Evolutionary conservation across 2,888 invertebrate genomes (phyloP), one percentile per base, ranked within the genome.

Genomic region (Ernsta delagoae): DNA sequence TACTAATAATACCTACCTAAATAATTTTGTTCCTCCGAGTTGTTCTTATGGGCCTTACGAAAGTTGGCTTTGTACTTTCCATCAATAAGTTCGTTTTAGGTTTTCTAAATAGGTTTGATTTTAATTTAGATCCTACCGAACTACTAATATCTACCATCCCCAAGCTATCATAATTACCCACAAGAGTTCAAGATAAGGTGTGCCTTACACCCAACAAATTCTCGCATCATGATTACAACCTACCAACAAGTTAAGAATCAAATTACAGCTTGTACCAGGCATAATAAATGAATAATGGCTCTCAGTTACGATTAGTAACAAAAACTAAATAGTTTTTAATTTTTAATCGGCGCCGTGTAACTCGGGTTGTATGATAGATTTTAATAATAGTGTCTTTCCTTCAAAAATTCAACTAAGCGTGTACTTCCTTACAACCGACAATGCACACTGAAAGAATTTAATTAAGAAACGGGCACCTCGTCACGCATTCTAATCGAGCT

Each of bases 401-500:
- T 67, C 66, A 67, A 67, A 60, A 43, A 67, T 60, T 43, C 60
- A 67, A 67, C 66, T 67, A 60, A 67, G 43, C 66, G 66, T 67
- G 45, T 66, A 66, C 39, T 65, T 65, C 56, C 48, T 16, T 48
- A 48, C 43, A 50, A 65, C 57, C 36, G 45, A 54, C n/a, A 60
- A 67, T 60, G 60, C 66, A 60, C 54, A 59, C 59, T 67, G 60
- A 67, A 60, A 54, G 60, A 54, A 60, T 60, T 67, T 72, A 71
- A 73, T 72, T 73, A 72, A 70, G 59, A 70, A 62, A 70, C 63
- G 57, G 70, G 60, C 63, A 54, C 70, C 59, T 56, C 73, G 76
- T 74, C 74, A 75, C 70, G 75, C 71, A 69, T 61, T 67, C 67
- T 70, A 72, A 54, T 64, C 70, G 60, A 64, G 70, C 67, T 65